Percentiles rank a stretch among this genome's conserved stretches.
Evolutionary conservation across 2,113 vertebrate species (phyloP).

Genomic region (Gadus macrocephalus): DNA sequence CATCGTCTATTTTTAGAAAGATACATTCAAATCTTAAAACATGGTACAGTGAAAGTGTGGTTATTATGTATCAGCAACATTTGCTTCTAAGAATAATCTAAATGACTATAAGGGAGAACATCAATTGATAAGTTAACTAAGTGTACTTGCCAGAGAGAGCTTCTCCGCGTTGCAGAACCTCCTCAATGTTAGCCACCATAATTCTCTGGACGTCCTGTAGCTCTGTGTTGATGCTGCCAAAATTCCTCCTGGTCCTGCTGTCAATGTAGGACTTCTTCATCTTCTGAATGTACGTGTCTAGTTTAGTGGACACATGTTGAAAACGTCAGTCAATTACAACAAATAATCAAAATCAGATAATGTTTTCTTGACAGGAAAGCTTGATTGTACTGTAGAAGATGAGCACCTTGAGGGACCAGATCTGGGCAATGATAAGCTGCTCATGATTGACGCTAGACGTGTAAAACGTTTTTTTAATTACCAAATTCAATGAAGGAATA

Average conservation of each 20-base stretch:
- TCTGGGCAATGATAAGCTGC: not conserved
- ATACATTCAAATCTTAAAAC: no score
- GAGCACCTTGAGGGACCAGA: no score
- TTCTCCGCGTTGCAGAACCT: constrained; percentile 92
- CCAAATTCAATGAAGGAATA: constrained; percentile 99
- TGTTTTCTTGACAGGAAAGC: no score
- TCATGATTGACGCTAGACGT: not conserved
- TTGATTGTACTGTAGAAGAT: not conserved
- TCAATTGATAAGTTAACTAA: not conserved
- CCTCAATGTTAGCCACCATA: constrained; percentile 98
- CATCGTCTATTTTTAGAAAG: no score
- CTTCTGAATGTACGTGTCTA: constrained; percentile 98
- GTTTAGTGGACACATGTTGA: constrained; percentile 21
- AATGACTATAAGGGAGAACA: not conserved
- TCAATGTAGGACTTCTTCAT: constrained; percentile 93
- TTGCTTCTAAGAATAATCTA: no score
- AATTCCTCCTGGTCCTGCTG: constrained; percentile 85
- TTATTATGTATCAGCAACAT: no score
- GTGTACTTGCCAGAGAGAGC: constrained; percentile 84
- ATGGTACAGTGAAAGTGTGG: no score
- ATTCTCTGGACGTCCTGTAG: constrained; percentile 96
- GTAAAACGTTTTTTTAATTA: constrained; percentile 35
- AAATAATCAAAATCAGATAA: no score
- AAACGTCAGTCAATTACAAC: no score
- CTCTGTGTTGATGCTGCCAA: constrained; percentile 94